Evolutionary conservation across 2,797 vertebrate genomes (phyloP), one percentile per base, ranked within the genome.

Genomic region (Microhierax caerulescens): DNA sequence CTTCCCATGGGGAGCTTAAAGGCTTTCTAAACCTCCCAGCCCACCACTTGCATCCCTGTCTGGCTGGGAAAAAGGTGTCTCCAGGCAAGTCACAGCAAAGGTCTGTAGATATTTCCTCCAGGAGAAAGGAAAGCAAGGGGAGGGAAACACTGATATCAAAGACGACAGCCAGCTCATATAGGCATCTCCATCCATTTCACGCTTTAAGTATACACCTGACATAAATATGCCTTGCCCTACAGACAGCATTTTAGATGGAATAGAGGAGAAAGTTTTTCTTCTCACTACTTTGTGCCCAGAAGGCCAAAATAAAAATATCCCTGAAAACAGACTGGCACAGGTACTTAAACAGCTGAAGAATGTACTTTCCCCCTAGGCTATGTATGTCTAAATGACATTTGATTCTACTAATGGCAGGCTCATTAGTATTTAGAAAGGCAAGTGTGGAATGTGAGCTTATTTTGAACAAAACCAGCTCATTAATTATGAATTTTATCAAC

Each of bases 401-500:
- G 61, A 81, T 78, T 95, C 53, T 43, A n/a, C 77, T 59, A 59
- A 70, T 36, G 16, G 75, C 85, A 79, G 63, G 30, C 57, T 77
- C 86, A 11, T 83, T 77, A 60, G 28, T 56, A 70, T 80, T 84
- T 91, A 70, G 84, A 90, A 95, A 92, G 92, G 39, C 41, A 54
- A 85, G 65, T 34, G 13, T 18, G 60, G 73, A 90, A 90, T 3
- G 36, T 1, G 28, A 91, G 65, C 87, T 91, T 81, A 78, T 86
- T 96, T 93, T 88, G 73, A 95, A 93, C 47, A 43, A 57, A 88
- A 91, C 88, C 87, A 91, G 65, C 83, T 93, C 89, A 95, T 97
- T 84, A 96, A 95, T 95, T 95, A 95, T 84, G 47, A 90, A 94
- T 96, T 88, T 94, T 92, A 91, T 83, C 85, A 91, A 72, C 90